Percentiles rank a stretch among this genome's conserved stretches.
These are phyloP conservation scores for Phenganax subtilis DNA, from an alignment of 92 coral and sea anemone genomes.

Conservation along the genomic window DNA sequence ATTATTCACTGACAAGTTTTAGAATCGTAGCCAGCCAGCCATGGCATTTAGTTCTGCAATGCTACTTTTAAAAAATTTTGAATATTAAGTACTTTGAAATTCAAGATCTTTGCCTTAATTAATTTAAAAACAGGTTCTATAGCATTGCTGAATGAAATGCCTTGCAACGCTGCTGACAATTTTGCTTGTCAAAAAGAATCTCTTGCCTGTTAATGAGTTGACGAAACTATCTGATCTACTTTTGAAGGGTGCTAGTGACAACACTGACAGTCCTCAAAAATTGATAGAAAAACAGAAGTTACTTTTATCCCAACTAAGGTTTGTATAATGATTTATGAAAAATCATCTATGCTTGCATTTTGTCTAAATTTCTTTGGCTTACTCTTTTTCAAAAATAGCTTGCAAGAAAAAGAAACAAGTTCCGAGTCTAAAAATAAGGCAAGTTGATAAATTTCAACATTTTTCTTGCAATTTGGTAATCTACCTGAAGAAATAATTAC, in stretches of 20 bases:
- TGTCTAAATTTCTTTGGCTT: neutral
- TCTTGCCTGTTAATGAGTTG: too few relatives aligned
- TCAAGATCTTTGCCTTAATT: too few relatives aligned
- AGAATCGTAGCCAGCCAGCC: too few relatives aligned
- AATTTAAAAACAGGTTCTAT: too few relatives aligned
- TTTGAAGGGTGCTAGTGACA: slow-evolving; percentile 66
- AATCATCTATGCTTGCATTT: neutral
- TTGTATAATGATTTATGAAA: slow-evolving; percentile 5
- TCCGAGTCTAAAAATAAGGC: slow-evolving; percentile 56
- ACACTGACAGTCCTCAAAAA: slow-evolving; percentile 69
- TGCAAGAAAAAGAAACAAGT: slow-evolving; percentile 1
- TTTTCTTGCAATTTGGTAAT: neutral
- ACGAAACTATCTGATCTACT: too few relatives aligned
- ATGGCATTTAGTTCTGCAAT: too few relatives aligned
- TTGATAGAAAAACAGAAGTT: slow-evolving; percentile 80
- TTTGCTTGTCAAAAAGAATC: too few relatives aligned
- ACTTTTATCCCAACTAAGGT: slow-evolving; percentile 87
- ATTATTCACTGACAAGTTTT: too few relatives aligned
- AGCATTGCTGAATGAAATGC: too few relatives aligned
- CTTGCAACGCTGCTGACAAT: too few relatives aligned
- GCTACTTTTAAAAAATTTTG: neutral
- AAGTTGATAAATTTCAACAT: neutral
- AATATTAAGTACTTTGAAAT: neutral
- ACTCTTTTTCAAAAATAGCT: neutral
- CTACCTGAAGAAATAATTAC: too few relatives aligned